phyloP scores from a whole-genome alignment of 2,113 vertebrate genomes.

The Ageneiosus marmoratus region DNA sequence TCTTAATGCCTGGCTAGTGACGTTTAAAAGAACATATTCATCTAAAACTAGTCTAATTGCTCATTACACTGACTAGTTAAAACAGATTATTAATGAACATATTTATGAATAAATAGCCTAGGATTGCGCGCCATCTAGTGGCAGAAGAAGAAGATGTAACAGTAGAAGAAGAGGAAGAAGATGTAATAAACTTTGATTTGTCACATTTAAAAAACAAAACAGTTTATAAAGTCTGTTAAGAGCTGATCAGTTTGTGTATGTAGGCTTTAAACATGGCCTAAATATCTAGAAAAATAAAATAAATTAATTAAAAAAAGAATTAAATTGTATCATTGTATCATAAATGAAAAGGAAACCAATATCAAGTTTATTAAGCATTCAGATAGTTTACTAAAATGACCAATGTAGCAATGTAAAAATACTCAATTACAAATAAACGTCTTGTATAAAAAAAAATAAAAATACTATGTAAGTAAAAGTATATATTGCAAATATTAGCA shows the following conservation, averaged over 20 bases:
- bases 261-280: not conserved
- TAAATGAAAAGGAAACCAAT: not conserved
- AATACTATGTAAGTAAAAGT: too few relatives aligned
- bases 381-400: too few relatives aligned
- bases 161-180: too few relatives aligned
- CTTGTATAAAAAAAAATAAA: too few relatives aligned
- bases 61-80: not conserved
- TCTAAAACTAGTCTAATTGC: not conserved
- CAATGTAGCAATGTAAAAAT: too few relatives aligned
- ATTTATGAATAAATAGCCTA: not conserved
- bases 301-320: too few relatives aligned
- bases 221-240: not conserved
- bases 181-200: too few relatives aligned
- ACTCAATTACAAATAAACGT: too few relatives aligned
- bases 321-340: not conserved
- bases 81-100: not conserved
- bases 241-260: not conserved
- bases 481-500: too few relatives aligned
- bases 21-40: not conserved
- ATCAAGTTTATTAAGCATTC: not conserved
- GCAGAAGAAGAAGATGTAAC: too few relatives aligned
- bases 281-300: not conserved
- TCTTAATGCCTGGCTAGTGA: not conserved
- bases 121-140: conserved; percentile 37
- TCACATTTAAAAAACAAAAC: too few relatives aligned